A percentile compares a stretch with the other conserved stretches of the same genome.
Evolutionary conservation across 1,140 invertebrate species (phyloP).

Genomic region (Listronotus bonariensis): DNA sequence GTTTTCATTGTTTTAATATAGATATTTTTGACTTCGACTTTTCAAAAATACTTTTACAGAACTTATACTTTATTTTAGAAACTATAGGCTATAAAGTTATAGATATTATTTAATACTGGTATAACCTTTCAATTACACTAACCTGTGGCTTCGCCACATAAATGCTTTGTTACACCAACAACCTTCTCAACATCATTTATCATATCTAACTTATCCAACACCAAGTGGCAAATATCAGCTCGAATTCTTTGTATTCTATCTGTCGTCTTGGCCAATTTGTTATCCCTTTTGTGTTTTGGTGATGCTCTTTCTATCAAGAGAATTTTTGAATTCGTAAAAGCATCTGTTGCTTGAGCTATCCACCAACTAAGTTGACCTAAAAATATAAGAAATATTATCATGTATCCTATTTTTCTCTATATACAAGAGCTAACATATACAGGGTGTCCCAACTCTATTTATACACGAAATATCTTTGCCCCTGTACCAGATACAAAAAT

Average conservation of each 20-base stretch:
- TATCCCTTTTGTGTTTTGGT: constrained; percentile 80
- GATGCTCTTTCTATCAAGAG: constrained; percentile 77
- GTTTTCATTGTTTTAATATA: too few relatives aligned
- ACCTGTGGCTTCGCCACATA: constrained; percentile 85
- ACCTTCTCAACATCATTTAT: constrained; percentile 58
- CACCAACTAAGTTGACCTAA: constrained; percentile 75
- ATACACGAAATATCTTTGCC: too few relatives aligned
- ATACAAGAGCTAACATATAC: too few relatives aligned
- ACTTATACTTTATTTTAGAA: too few relatives aligned
- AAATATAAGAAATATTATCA: neutral
- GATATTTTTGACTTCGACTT: too few relatives aligned
- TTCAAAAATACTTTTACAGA: too few relatives aligned
- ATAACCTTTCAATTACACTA: constrained; percentile 39
- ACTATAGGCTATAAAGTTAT: too few relatives aligned
- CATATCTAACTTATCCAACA: constrained; percentile 63
- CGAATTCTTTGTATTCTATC: constrained; percentile 65
- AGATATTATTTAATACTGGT: too few relatives aligned
- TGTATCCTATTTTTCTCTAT: too few relatives aligned
- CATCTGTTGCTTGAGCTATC: constrained; percentile 65
- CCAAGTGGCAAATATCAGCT: constrained; percentile 75
- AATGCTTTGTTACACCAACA: constrained; percentile 82
- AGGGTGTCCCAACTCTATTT: too few relatives aligned
- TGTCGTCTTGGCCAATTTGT: constrained; percentile 63
- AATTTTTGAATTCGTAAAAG: constrained; percentile 60
- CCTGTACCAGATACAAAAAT: too few relatives aligned